Conservation (phyloP, 2,888 invertebrate species). For the Cantharis lateralis region DNA sequence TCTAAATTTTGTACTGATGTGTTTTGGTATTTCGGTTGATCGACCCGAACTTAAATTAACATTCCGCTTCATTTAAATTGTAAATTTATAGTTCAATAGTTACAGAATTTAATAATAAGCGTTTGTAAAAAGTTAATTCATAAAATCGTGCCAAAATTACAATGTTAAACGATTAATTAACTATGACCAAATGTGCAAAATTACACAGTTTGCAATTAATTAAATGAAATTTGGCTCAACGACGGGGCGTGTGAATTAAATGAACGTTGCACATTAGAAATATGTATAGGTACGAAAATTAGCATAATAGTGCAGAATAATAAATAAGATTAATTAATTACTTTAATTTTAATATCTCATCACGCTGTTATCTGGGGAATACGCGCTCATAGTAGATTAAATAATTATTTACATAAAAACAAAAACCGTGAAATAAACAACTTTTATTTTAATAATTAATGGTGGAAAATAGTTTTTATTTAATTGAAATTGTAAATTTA, state of each 20-base stretch:
- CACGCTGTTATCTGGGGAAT: not conserved
- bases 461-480: not conserved
- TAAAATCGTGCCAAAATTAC: not conserved
- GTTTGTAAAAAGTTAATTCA: not conserved
- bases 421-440: not conserved
- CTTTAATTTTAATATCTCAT: not conserved
- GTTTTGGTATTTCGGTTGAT: slow-evolving; percentile 16
- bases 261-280: not conserved
- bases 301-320: not conserved
- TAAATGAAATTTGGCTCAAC: not conserved
- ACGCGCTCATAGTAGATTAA: not conserved
- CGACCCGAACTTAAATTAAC: slow-evolving; percentile 24
- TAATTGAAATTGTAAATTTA: not conserved
- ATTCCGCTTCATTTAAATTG: slow-evolving; percentile 20
- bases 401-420: not conserved
- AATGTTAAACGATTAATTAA: not conserved
- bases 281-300: not conserved
- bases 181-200: not conserved
- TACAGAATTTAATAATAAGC: not conserved
- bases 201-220: not conserved
- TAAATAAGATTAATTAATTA: not conserved
- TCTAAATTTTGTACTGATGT: slow-evolving; percentile 19
- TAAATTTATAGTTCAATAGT: not conserved
- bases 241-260: not conserved
- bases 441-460: not conserved